Conservation (phyloP, 2,888 invertebrate species). For the Standfussiana lucernea region DNA sequence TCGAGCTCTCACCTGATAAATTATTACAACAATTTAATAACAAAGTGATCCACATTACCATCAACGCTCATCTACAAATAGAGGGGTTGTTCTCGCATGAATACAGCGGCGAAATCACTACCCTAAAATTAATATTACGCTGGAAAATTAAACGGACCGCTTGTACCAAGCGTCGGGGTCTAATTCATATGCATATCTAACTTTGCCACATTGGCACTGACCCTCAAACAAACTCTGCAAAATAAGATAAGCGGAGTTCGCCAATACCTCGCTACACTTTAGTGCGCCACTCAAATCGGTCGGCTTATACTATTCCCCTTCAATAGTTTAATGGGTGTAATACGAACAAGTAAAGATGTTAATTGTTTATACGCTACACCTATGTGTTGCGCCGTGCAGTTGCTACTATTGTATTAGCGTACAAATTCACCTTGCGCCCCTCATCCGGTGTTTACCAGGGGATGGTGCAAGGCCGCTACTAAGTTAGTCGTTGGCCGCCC, state of each 20-base stretch:
- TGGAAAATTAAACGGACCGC: constrained; percentile 82
- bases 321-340: constrained; percentile 72
- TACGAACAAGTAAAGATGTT: constrained; percentile 73
- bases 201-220: constrained; percentile 78
- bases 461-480: constrained; percentile 78
- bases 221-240: constrained; percentile 72
- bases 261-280: constrained; percentile 60
- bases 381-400: constrained; percentile 63
- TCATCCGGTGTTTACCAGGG: constrained; percentile 73
- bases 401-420: constrained; percentile 71
- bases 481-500: constrained; percentile 68
- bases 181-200: constrained; percentile 80
- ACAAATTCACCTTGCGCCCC: constrained; percentile 79
- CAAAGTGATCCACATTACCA: constrained; percentile 80
- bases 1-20: constrained; percentile 61
- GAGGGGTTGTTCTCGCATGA: constrained; percentile 76
- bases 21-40: constrained; percentile 70
- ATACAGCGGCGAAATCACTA: constrained; percentile 79
- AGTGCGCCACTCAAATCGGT: constrained; percentile 72
- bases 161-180: constrained; percentile 67
- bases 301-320: constrained; percentile 74
- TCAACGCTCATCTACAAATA: constrained; percentile 75
- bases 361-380: constrained; percentile 73
- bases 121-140: constrained; percentile 85
- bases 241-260: constrained; percentile 71